phyloP scores from a whole-genome alignment of 1,140 invertebrate genomes.

The Cataglyphis hispanica region DNA sequence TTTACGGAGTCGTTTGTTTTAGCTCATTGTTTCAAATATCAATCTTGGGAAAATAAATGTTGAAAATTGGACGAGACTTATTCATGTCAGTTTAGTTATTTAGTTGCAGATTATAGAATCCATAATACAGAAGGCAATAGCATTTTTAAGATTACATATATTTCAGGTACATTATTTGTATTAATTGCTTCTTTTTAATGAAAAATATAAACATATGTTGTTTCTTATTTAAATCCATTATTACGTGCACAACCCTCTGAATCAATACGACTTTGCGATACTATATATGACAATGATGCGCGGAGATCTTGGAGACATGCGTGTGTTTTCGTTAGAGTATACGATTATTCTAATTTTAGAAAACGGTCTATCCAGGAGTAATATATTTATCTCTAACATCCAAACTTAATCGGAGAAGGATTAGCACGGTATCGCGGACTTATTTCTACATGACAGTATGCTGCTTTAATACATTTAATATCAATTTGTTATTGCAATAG shows the following conservation, averaged over 20 bases:
- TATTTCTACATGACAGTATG: slow-evolving; percentile 1
- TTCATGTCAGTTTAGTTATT: background rate
- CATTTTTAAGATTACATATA: background rate
- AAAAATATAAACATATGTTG: background rate
- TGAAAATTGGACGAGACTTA: background rate
- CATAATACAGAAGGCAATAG: background rate
- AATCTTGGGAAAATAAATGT: background rate
- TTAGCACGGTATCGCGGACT: background rate
- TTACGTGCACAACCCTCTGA: slow-evolving; percentile 17
- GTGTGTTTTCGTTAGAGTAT: background rate
- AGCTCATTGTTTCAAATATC: slow-evolving; percentile 7
- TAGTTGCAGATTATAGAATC: background rate
- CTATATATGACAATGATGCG: slow-evolving; percentile 42
- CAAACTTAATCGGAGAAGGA: background rate
- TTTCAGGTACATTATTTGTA: background rate
- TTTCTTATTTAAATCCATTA: slow-evolving; percentile 32
- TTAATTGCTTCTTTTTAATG: background rate
- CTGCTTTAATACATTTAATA: slow-evolving; percentile 18
- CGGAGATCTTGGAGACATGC: slow-evolving; percentile 12
- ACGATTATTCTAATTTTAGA: slow-evolving; percentile 71
- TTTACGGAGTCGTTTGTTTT: slow-evolving; percentile 32
- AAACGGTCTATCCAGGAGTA: slow-evolving; percentile 51
- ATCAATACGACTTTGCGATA: slow-evolving; percentile 56
- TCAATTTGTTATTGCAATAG: background rate
- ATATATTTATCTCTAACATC: background rate